Evolutionary conservation across 1,140 invertebrate genomes (phyloP).

Genomic region (Platyscapa corneri): DNA sequence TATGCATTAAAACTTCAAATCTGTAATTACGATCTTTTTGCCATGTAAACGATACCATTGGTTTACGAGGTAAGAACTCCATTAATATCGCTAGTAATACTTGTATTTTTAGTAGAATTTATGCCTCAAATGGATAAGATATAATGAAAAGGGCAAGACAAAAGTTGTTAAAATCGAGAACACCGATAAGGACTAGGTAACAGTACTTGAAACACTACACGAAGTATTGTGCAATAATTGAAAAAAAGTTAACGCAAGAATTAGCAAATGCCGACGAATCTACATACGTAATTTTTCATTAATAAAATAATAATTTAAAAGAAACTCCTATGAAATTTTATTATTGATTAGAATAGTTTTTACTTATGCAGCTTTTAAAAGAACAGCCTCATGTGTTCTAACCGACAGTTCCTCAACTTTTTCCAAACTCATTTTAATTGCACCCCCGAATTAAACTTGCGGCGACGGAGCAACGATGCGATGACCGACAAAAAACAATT

Average conservation of each 20-base stretch:
- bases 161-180: background rate
- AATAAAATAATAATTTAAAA: too few relatives aligned
- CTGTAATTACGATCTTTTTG: background rate
- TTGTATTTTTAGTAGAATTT: conserved; percentile 1
- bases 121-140: conserved; percentile 5
- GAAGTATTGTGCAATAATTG: background rate
- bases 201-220: background rate
- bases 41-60: background rate
- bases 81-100: background rate
- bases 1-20: background rate
- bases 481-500: conserved; percentile 21
- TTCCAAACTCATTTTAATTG: background rate
- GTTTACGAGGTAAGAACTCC: background rate
- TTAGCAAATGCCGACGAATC: too few relatives aligned
- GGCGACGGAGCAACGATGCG: conserved; percentile 1
- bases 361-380: background rate
- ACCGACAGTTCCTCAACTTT: background rate
- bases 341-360: background rate
- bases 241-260: background rate
- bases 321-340: too few relatives aligned
- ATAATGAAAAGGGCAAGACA: background rate
- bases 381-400: background rate
- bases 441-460: background rate
- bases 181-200: background rate
- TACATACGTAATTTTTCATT: too few relatives aligned